phyloP scores from a whole-genome alignment of 2,797 vertebrate species.

The Nothura maculosa region DNA sequence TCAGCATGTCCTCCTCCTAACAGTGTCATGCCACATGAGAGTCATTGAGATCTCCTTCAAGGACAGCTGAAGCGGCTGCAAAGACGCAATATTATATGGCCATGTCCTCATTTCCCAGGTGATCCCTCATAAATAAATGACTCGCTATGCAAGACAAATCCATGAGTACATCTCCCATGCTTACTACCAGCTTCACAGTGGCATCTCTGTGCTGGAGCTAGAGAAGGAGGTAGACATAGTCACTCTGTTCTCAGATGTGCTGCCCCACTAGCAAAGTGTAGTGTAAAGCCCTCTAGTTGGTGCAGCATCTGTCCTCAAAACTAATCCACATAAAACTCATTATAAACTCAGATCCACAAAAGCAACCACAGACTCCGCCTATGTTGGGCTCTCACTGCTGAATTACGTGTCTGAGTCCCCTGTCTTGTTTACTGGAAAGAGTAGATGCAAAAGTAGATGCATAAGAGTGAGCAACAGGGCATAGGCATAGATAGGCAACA shows the following conservation, averaged over 20 bases:
- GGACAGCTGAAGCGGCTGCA: not conserved
- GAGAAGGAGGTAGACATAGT: not conserved
- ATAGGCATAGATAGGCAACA: not conserved
- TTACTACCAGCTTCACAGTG: not conserved
- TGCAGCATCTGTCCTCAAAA: not conserved
- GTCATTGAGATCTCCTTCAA: not conserved
- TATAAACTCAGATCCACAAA: not conserved
- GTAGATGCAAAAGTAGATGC: not conserved
- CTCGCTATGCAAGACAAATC: too few species aligned
- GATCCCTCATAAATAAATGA: not conserved
- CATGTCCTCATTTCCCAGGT: not conserved
- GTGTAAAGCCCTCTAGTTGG: not conserved
- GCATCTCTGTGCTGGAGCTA: not conserved
- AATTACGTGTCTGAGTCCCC: not conserved
- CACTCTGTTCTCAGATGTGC: not conserved
- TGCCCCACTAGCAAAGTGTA: not conserved
- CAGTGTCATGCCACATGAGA: not conserved
- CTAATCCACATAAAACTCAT: not conserved
- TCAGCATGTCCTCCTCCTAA: not conserved
- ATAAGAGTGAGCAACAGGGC: not conserved
- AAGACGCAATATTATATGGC: not conserved
- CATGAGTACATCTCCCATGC: not conserved
- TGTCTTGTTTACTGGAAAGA: accelerated
- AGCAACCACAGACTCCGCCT: not conserved
- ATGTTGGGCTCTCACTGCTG: not conserved